Base-by-base conservation (phyloP, 2,888 invertebrate species). In the Apotomis capreana region DNA sequence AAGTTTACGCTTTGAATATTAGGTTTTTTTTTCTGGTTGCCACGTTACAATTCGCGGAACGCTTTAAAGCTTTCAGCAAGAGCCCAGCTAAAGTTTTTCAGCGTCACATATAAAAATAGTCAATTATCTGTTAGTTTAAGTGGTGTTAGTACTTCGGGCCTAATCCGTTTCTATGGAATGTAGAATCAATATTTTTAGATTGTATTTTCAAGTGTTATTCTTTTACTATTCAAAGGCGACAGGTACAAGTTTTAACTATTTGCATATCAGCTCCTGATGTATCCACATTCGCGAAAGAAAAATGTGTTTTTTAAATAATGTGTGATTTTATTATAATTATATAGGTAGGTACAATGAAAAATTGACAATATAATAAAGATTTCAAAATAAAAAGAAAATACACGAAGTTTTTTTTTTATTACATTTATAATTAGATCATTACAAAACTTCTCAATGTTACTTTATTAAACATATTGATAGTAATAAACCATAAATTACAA, bases 1-100 rank as follows among this genome's bases (percentile, higher is more conserved):
- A 26, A 26, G 26, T 26, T 26, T 26, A 26, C 26, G 26, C 2
- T 1, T 26, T 26, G 26, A 26, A 26, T 26, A 26, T 26, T 62
- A 70, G 1, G 1, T 51, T 63, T 69, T 62, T 75, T 75, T 69
- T 76, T 72, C 76, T 77, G 62, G 76, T 80, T 77, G 83, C 84
- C 82, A 83, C 81, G 83, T 71, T 81, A 82, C 79, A 75, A 76
- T 60, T n/a, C 52, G 58, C 57, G 52, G 8, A 58, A 89, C 88
- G 90, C 91, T 89, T 84, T 80, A 88, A 92, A 91, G 83, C 89
- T 90, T 90, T 91, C 74, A 89, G 90, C 91, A 77, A 69, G 93
- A 93, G 93, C 93, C 93, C 93, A 83, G 92, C 91, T 90, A 89
- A 91, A 92, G 90, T 83, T 92, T 92, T 91, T 86, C 74, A 90